Evolutionary conservation across 1,140 invertebrate genomes (phyloP).

Genomic region (Ceratina japonica): DNA sequence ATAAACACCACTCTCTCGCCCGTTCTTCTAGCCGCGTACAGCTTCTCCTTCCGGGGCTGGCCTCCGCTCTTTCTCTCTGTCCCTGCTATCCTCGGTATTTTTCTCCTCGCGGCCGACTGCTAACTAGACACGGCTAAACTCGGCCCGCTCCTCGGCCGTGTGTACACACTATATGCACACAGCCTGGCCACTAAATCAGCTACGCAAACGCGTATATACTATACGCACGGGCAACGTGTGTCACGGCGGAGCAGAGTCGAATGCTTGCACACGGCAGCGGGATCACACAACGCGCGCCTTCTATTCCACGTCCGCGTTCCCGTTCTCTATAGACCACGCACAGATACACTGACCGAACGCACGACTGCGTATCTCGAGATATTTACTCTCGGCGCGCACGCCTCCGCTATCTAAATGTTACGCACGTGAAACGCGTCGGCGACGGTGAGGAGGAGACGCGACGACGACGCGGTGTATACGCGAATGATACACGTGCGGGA

Average conservation of each 20-base stretch:
- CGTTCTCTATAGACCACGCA: conserved; percentile 5
- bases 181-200: conserved; percentile 51
- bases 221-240: conserved; percentile 29
- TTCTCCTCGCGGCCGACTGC: neutral
- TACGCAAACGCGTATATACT: conserved; percentile 37
- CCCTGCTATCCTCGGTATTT: neutral
- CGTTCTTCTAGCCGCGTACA: neutral
- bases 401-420: neutral
- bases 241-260: conserved; percentile 14
- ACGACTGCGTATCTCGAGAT: conserved; percentile 40
- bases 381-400: conserved; percentile 32
- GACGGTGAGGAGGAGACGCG: neutral
- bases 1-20: neutral
- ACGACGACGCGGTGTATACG: conserved; percentile 9
- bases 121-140: neutral
- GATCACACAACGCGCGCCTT: conserved; percentile 40
- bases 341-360: neutral
- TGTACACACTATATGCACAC: conserved; percentile 7
- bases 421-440: neutral
- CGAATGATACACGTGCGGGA: conserved; percentile 35
- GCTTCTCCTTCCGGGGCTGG: conserved; percentile 26
- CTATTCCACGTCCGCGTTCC: conserved; percentile 6
- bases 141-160: neutral
- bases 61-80: neutral
- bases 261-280: conserved; percentile 32